A percentile compares a stretch with the other conserved stretches of the same genome.
Evolutionary conservation across 1,140 invertebrate species (phyloP).

Genomic region (Tigriopus japonicus): DNA sequence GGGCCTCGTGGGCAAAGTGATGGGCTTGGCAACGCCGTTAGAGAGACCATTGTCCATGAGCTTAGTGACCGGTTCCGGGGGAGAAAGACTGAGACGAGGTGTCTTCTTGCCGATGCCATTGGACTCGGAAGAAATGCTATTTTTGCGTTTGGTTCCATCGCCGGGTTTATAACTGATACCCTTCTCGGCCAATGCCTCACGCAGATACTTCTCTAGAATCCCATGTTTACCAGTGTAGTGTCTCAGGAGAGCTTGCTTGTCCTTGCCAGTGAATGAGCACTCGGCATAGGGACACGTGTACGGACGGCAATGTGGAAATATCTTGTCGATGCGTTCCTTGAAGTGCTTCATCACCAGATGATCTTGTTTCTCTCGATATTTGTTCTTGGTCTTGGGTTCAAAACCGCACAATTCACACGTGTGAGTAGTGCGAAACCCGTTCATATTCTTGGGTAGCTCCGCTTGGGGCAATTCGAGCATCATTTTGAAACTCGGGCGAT

Average conservation of each 20-base stretch:
- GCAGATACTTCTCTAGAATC: slow-evolving; percentile 8
- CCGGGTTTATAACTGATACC: slow-evolving; percentile 3
- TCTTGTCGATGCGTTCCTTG: slow-evolving; percentile 12
- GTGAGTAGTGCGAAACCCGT: slow-evolving; percentile 13
- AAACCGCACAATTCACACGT: slow-evolving; percentile 13
- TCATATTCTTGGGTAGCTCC: slow-evolving; percentile 10
- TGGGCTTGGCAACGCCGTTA: not conserved
- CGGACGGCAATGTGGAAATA: slow-evolving; percentile 11
- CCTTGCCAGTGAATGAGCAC: slow-evolving; percentile 8
- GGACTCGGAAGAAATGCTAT: not conserved
- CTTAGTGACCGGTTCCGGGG: not conserved
- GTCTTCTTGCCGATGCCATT: not conserved
- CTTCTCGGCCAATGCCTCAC: slow-evolving; percentile 9
- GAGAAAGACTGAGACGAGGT: not conserved
- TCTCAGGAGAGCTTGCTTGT: slow-evolving; percentile 12
- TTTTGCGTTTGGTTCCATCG: slow-evolving; percentile 1
- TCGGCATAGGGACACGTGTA: slow-evolving; percentile 6
- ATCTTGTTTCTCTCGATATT: slow-evolving; percentile 13
- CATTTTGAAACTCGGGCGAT: not conserved
- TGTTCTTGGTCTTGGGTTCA: slow-evolving; percentile 14
- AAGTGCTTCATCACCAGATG: slow-evolving; percentile 13
- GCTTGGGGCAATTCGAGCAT: not conserved
- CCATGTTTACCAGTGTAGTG: slow-evolving; percentile 14
- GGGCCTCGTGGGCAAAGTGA: not conserved
- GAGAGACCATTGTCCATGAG: not conserved